phyloP scores from a whole-genome alignment of 1,140 invertebrate species.

The Drosophila tropicalis region DNA sequence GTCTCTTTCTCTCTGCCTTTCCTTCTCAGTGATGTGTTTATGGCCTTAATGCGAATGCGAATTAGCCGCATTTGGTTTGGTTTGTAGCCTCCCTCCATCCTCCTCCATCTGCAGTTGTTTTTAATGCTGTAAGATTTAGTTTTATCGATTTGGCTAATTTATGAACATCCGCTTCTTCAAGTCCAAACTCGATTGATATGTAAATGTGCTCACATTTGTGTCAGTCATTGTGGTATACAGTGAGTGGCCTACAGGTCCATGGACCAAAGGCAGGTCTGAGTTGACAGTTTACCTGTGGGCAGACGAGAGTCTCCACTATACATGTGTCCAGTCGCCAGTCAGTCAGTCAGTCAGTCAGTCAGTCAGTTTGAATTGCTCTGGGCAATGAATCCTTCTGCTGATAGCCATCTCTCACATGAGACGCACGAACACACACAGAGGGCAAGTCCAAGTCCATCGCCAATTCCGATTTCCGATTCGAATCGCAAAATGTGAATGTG shows the following conservation, averaged over 20 bases:
- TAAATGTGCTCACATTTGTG: slow-evolving; percentile 82
- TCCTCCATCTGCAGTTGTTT: slow-evolving; percentile 57
- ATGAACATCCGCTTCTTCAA: slow-evolving; percentile 77
- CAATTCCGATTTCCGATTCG: slow-evolving; percentile 40
- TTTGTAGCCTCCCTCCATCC: slow-evolving; percentile 63
- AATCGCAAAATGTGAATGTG: slow-evolving; percentile 44
- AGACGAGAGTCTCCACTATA: not conserved
- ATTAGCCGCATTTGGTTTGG: slow-evolving; percentile 38
- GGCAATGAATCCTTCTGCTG: slow-evolving; percentile 67
- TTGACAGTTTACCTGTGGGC: slow-evolving; percentile 37
- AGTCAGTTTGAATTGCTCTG: slow-evolving; percentile 55
- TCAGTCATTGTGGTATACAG: slow-evolving; percentile 58
- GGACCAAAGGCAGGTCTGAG: slow-evolving; percentile 4
- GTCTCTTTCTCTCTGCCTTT: not conserved
- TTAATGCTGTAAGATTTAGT: slow-evolving; percentile 56
- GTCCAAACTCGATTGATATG: slow-evolving; percentile 68
- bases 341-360: slow-evolving; percentile 4
- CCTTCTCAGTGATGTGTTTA: slow-evolving; percentile 65
- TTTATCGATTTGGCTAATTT: slow-evolving; percentile 83
- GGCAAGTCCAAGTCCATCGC: not conserved
- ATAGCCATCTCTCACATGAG: slow-evolving; percentile 78
- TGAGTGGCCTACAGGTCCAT: slow-evolving; percentile 1
- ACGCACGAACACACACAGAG: slow-evolving; percentile 67
- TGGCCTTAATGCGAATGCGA: slow-evolving; percentile 61
- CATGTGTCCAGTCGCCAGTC: not conserved